Conservation (phyloP, 2,113 vertebrate genomes). For the Sinosuthora webbiana region DNA sequence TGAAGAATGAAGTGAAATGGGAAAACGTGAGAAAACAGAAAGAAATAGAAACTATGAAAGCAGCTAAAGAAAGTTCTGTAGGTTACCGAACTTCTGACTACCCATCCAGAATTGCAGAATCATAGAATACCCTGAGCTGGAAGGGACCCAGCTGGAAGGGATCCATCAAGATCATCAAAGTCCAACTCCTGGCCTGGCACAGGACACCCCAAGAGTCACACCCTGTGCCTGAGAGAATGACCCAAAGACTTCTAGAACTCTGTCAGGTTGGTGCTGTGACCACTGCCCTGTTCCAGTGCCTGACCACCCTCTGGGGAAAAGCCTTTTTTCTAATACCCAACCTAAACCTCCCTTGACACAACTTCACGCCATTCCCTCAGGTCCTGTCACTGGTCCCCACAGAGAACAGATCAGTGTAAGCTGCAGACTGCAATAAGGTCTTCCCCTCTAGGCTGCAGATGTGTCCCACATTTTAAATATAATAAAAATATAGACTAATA, state of each 20-base stretch:
- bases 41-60: not conserved
- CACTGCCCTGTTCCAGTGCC: not conserved
- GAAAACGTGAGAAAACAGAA: not conserved
- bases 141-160: not conserved
- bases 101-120: not conserved
- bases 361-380: accelerated
- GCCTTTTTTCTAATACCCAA: not conserved
- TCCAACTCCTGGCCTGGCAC: not conserved
- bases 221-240: accelerated
- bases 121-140: not conserved
- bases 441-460: not conserved
- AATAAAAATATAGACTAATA: not conserved
- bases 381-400: not conserved
- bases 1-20: not conserved
- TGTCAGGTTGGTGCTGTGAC: not conserved
- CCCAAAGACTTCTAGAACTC: accelerated
- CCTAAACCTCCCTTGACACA: not conserved
- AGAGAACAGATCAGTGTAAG: not conserved
- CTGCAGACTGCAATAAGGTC: not conserved
- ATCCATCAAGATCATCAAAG: accelerated
- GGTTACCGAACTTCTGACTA: not conserved
- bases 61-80: not conserved
- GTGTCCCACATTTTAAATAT: not conserved
- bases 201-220: not conserved
- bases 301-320: accelerated